Evolutionary conservation across 2,113 vertebrate genomes (phyloP), one percentile per base, ranked within the genome.

Genomic region (Anhinga rufa): DNA sequence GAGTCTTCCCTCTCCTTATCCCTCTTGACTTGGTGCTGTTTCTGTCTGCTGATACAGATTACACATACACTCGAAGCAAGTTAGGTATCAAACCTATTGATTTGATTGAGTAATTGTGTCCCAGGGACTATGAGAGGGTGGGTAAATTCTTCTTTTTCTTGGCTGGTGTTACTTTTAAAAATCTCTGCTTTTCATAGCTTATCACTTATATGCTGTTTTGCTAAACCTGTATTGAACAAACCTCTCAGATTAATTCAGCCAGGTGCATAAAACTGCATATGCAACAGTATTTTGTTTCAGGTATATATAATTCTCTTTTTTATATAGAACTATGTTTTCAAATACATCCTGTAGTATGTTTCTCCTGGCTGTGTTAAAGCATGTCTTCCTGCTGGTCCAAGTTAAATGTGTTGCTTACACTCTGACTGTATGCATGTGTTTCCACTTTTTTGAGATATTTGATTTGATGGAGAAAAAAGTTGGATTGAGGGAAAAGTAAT

Each of bases 1-100:
- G 94, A 98, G 98, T 98, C 90, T 68, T 77, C 0, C 0, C 76
- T 89, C 46, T 60, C 31, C 49, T 93, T 62, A n/a, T n/a, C 36
- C 29, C n/a, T 60, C 60, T 34, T 79, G 8, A 17, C n/a, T 44
- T 49, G 3, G 4, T 71, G 54, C 57, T 28, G 0, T 31, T n/a
- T 34, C 14, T 2, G 34, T 55, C 44, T 91, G 64, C 48, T 84
- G 9, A 21, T 54, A 17, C 26, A 52, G 4, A 62, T 24, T 42
- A 49, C 15, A 7, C 19, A 1, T 26, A 6, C 9, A 15, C 42
- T 11, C 1, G 1, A 17, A 69, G 40, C 34, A 49, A 44, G 51
- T 25, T 38, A 42, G 40, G 12, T n/a, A 40, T 75, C 34, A 74
- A 31, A 40, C 28, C 64, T 51, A 7, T 60, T 34, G 10, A 28